A percentile compares a stretch with the other conserved stretches of the same genome.
phyloP scores from a whole-genome alignment of 2,113 vertebrate species.

The Megaptera novaeangliae region DNA sequence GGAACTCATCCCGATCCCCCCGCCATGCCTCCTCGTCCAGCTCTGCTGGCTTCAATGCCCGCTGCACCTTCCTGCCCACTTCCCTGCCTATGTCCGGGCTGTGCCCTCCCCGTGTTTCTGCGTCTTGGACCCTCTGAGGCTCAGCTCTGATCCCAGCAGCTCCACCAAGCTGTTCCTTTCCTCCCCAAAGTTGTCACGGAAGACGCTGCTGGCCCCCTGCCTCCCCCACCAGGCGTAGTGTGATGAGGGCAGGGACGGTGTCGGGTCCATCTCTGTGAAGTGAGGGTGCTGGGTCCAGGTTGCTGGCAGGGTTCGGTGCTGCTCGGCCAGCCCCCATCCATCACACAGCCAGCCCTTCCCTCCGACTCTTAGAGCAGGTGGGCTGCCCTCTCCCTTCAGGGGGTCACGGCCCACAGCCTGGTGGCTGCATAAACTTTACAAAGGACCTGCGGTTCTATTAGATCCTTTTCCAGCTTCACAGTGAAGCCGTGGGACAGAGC shows the following conservation, averaged over 20 bases:
- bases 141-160: background rate
- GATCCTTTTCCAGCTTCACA: background rate
- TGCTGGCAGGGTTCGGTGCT: background rate
- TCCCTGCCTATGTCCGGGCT: background rate
- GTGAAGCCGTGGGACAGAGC: background rate
- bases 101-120: background rate
- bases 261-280: background rate
- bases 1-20: fast-evolving
- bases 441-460: background rate
- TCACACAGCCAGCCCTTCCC: background rate
- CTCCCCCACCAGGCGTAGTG: fast-evolving
- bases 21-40: fast-evolving
- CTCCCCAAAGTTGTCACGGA: background rate
- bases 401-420: background rate
- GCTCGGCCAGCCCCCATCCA: background rate
- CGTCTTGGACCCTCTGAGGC: background rate
- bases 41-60: background rate
- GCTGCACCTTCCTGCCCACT: background rate
- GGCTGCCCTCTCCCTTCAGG: background rate
- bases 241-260: background rate
- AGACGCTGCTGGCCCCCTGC: background rate
- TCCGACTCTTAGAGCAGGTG: background rate
- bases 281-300: background rate
- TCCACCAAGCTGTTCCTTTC: background rate
- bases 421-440: background rate